phyloP scores from a whole-genome alignment of 2,113 vertebrate species.

The Eurystomus gularis region DNA sequence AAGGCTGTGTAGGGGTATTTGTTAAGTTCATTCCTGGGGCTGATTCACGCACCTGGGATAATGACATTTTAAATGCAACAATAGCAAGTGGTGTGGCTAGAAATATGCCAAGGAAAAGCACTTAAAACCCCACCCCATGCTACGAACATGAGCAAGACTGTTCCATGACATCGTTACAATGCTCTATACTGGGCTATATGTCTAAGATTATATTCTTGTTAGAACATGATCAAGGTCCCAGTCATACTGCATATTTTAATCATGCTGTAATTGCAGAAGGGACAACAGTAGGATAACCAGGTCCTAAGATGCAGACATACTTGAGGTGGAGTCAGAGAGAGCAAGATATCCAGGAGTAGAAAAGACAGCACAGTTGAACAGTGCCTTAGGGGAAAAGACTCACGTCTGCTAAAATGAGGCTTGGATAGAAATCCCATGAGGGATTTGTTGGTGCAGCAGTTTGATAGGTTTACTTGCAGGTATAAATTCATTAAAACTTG shows the following conservation, averaged over 20 bases:
- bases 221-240: conserved; percentile 57
- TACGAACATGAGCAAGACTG: background rate
- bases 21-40: background rate
- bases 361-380: background rate
- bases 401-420: background rate
- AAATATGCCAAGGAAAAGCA: background rate
- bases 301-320: background rate
- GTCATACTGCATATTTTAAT: conserved; percentile 44
- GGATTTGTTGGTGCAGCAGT: background rate
- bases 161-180: background rate
- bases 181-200: background rate
- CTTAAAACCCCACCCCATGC: background rate
- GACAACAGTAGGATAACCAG: conserved; percentile 27
- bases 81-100: background rate
- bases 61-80: background rate
- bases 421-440: background rate
- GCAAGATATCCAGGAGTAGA: conserved; percentile 13
- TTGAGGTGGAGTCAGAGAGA: conserved; percentile 15
- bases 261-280: conserved; percentile 28
- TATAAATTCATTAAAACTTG: conserved; percentile 1
- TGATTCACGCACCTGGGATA: background rate
- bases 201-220: conserved; percentile 19
- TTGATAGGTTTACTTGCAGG: background rate
- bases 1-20: background rate
- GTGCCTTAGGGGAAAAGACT: background rate